Evolutionary conservation across 2,888 invertebrate genomes (phyloP), one percentile per base, ranked within the genome.

Genomic region (Gastrophysa polygoni): DNA sequence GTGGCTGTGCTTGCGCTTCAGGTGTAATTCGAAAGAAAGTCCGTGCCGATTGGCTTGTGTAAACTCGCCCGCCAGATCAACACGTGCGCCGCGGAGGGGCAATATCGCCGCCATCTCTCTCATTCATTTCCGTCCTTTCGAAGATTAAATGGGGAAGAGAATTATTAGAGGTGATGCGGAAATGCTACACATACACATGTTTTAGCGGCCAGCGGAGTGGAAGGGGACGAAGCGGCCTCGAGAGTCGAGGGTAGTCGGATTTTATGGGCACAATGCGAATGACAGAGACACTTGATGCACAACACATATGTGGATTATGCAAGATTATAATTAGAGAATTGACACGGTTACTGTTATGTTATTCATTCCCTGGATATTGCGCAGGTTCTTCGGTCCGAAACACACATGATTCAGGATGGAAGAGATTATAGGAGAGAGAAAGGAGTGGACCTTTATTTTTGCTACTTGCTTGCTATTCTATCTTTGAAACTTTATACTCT

Each of bases 151-250:
- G 50, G 50, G 44, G 57, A 58, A 34, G 18, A 16, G 57, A 58
- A 44, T 50, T 43, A 58, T 50, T 58, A 50, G 29, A 50, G 50
- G 49, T 49, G 49, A 49, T 32, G 57, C 46, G 49, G 57, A 57
- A 57, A 57, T 47, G 57, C 29, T 32, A 32, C 10, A 38, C 38
- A 14, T 38, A 10, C 38, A 14, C 38, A n/a, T 38, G 38, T 38
- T 38, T 14, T 4, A 5, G 10, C 29, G 4, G 29, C 6, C 10
- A 8, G 10, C 29, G 10, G 29, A 10, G 2, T 10, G 29, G 11
- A 2, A 11, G 11, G 6, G 32, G 32, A 11, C 2, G 11, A 32
- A 11, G 6, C 24, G 24, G 24, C 24, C 29, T 7, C 29, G 10
- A 8, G 29, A 24, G 24, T 3, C 4, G 24, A 24, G 24, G 24